Evolutionary conservation across 2,888 invertebrate genomes (phyloP).

Genomic region (Hypselothyrea guttata): DNA sequence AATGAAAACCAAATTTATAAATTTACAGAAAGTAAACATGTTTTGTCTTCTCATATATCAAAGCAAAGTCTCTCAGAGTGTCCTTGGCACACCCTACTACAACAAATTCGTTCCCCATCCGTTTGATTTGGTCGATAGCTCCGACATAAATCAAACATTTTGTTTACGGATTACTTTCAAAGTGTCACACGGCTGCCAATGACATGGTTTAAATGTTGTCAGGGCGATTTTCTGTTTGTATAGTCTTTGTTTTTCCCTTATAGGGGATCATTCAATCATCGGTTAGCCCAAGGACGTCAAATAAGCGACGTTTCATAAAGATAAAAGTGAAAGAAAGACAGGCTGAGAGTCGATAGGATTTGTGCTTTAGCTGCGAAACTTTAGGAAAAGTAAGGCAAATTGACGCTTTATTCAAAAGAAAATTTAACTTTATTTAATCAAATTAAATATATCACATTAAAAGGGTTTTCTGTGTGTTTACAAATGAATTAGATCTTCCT

Average conservation of each 20-base stretch:
- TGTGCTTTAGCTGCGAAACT: too few species aligned
- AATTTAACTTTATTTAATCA: too few species aligned
- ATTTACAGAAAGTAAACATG: neutral
- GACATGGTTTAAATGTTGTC: constrained; percentile 52
- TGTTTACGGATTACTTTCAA: constrained; percentile 55
- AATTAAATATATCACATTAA: too few species aligned
- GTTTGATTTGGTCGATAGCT: constrained; percentile 18
- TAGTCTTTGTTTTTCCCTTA: constrained; percentile 32
- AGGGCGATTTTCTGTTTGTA: constrained; percentile 32
- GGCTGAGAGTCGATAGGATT: too few species aligned
- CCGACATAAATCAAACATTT: constrained; percentile 71
- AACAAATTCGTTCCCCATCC: neutral
- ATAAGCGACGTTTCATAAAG: constrained; percentile 65
- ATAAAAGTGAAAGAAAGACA: constrained; percentile 28
- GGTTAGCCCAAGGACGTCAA: constrained; percentile 16
- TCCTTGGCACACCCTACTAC: neutral
- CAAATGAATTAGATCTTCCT: too few species aligned
- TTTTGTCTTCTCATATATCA: neutral
- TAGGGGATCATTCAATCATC: constrained; percentile 56
- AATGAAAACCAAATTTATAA: neutral
- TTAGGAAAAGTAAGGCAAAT: too few species aligned
- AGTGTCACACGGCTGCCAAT: constrained; percentile 47
- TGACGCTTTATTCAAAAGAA: too few species aligned
- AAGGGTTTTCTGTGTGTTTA: too few species aligned
- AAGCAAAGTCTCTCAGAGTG: neutral